Conservation (phyloP, 2,113 vertebrate species). For the Cephalopterus ornatus region DNA sequence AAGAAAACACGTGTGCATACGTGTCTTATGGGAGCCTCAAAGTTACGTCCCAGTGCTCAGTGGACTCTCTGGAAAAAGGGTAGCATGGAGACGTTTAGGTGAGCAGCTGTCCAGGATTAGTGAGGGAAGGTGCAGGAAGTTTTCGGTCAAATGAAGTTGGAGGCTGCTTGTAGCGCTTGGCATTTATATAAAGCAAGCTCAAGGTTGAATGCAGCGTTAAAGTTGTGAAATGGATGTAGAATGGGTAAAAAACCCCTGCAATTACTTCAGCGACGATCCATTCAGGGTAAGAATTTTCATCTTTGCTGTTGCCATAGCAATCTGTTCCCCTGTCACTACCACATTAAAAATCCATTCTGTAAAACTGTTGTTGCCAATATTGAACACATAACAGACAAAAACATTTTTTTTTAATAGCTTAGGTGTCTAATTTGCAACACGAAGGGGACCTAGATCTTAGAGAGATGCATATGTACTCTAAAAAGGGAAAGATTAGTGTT, state of each 20-base stretch:
- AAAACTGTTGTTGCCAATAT: constrained; percentile 63
- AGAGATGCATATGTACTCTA: constrained; percentile 1
- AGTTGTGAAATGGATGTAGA: constrained; percentile 75
- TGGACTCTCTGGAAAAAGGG: not conserved
- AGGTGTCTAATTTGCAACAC: constrained; percentile 18
- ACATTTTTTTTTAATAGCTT: constrained; percentile 53
- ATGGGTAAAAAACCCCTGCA: constrained; percentile 76
- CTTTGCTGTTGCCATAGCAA: constrained; percentile 86
- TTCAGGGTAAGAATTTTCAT: constrained; percentile 84
- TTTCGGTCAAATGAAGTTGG: constrained; percentile 2
- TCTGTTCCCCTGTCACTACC: constrained; percentile 64
- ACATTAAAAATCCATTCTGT: constrained; percentile 78
- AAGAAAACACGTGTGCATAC: not conserved
- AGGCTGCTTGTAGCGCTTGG: constrained; percentile 25
- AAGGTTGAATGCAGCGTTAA: constrained; percentile 70
- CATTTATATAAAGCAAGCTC: constrained; percentile 63
- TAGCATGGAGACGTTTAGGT: not conserved
- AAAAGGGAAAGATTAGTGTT: not conserved
- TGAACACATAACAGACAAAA: constrained; percentile 64
- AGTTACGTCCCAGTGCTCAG: not conserved
- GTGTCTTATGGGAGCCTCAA: not conserved
- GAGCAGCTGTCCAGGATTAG: not conserved
- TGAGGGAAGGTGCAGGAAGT: not conserved
- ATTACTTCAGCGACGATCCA: constrained; percentile 85
- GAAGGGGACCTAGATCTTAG: constrained; percentile 15